Percentiles rank a stretch among this genome's conserved stretches.
These are phyloP conservation scores for Tridacna crocea DNA, from an alignment of 2,888 invertebrate species.

Conservation along the genomic window DNA sequence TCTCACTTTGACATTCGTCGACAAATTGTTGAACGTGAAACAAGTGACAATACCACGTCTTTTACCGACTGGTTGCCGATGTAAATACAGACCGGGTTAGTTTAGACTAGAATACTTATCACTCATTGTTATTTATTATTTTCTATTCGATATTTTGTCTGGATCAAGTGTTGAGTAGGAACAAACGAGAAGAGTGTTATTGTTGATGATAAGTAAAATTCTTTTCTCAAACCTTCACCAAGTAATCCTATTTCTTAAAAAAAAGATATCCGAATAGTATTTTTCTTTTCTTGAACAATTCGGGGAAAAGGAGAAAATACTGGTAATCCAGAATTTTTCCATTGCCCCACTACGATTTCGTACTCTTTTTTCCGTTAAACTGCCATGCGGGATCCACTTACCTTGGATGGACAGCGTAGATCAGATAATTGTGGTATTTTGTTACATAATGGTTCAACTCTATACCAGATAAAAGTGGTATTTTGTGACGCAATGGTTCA, in stretches of 20 bases:
- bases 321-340: too few species aligned
- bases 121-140: neutral
- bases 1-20: constrained; percentile 45
- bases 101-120: neutral
- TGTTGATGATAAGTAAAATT: neutral
- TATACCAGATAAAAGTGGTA: too few species aligned
- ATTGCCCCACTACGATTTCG: too few species aligned
- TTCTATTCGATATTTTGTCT: neutral
- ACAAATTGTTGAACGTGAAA: constrained; percentile 27
- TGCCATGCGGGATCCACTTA: too few species aligned
- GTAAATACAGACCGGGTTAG: constrained; percentile 8
- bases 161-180: neutral
- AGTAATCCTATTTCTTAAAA: neutral
- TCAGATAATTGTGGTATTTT: too few species aligned
- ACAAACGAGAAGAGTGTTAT: neutral
- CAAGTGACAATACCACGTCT: constrained; percentile 39
- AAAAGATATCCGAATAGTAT: too few species aligned
- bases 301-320: too few species aligned
- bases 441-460: too few species aligned
- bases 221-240: neutral
- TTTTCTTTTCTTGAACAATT: too few species aligned
- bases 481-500: too few species aligned
- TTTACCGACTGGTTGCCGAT: constrained; percentile 42
- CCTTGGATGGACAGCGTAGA: too few species aligned
- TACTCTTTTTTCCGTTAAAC: too few species aligned